phyloP scores from a whole-genome alignment of 2,888 invertebrate genomes.

The Zhengitettix transpicula region DNA sequence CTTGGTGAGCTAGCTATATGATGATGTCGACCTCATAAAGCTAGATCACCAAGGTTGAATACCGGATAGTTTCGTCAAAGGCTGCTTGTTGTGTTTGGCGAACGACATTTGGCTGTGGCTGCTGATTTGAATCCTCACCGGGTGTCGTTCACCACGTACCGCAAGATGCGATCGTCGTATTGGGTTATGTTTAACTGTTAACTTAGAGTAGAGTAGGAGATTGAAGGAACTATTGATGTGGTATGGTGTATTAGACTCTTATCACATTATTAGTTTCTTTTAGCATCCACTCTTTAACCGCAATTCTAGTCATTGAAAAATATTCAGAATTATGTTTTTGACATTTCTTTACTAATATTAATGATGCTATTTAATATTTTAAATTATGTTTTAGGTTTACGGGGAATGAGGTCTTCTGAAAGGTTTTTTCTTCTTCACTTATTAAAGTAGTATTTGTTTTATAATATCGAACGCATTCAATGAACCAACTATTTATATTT shows the following conservation, averaged over 20 bases:
- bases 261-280: slow-evolving; percentile 3
- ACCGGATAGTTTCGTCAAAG: neutral
- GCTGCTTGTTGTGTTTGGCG: neutral
- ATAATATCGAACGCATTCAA: too few species aligned
- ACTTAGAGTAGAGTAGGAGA: neutral
- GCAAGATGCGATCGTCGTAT: too few species aligned
- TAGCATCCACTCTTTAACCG: neutral
- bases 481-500: too few species aligned
- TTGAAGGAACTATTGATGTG: slow-evolving; percentile 4
- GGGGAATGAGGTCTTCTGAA: too few species aligned
- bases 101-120: neutral
- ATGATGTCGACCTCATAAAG: slow-evolving; percentile 13
- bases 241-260: slow-evolving; percentile 1
- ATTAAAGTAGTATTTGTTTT: too few species aligned
- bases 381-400: too few species aligned
- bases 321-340: too few species aligned
- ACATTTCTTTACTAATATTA: too few species aligned
- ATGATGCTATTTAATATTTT: too few species aligned
- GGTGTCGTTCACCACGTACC: neutral
- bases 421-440: too few species aligned
- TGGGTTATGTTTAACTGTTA: too few species aligned
- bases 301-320: too few species aligned
- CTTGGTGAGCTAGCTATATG: slow-evolving; percentile 16
- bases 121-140: neutral
- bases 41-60: slow-evolving; percentile 15